These are phyloP conservation scores for Saccostrea glomerata DNA, from an alignment of 1,140 invertebrate species.

Conservation along the genomic window DNA sequence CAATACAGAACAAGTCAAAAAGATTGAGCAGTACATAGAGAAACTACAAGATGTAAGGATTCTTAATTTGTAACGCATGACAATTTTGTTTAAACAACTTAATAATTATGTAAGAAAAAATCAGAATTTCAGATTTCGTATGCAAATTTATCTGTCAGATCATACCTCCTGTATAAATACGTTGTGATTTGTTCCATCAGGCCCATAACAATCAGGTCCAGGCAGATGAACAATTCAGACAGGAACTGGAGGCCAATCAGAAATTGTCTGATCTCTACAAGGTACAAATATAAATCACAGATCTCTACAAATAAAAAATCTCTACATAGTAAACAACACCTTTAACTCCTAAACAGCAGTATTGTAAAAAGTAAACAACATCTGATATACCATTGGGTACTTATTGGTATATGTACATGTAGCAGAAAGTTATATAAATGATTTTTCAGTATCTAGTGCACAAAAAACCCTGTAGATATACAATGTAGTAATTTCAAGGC, in stretches of 20 bases:
- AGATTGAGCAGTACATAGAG: conserved; percentile 86
- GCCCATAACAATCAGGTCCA: conserved; percentile 87
- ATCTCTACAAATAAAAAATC: no score
- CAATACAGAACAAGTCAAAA: conserved; percentile 85
- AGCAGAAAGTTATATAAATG: no score
- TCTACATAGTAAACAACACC: no score
- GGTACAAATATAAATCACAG: conserved; percentile 68
- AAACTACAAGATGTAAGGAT: conserved; percentile 83
- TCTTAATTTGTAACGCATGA: neutral
- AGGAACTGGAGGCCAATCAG: conserved; percentile 90
- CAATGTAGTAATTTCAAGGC: no score
- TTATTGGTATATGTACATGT: no score
- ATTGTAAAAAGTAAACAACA: no score
- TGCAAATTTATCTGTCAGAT: neutral
- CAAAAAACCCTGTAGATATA: no score
- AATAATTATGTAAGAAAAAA: no score
- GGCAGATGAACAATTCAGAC: conserved; percentile 89
- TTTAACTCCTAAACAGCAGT: no score
- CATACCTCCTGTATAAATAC: neutral
- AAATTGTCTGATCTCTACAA: conserved; percentile 92
- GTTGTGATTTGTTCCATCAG: conserved; percentile 50
- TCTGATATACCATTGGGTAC: no score
- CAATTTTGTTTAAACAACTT: neutral
- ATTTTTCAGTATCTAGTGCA: no score
- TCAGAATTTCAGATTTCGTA: no score